Percentiles rank a stretch among this genome's conserved stretches.
Conservation (phyloP, 2,113 vertebrate species). For the Pituophis catenifer region DNA sequence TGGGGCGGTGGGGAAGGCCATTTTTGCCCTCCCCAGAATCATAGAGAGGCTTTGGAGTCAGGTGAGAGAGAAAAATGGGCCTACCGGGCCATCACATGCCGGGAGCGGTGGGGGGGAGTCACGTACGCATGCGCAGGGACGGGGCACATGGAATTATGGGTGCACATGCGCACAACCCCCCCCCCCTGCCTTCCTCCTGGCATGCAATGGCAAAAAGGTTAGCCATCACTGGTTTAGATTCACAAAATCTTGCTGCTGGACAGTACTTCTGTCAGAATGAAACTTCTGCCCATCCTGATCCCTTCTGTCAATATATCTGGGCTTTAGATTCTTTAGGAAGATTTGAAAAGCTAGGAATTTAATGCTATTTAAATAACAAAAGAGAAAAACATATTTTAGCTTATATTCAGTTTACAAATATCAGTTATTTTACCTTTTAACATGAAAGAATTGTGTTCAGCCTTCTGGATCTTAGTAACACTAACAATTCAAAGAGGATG, state of each 20-base stretch:
- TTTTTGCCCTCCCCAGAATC: too few relatives aligned
- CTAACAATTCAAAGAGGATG: not conserved
- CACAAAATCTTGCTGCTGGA: not conserved
- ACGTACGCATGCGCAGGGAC: too few relatives aligned
- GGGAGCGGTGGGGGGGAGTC: too few relatives aligned
- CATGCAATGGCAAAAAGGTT: too few relatives aligned
- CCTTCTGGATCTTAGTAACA: not conserved
- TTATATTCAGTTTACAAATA: not conserved
- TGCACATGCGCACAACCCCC: too few relatives aligned
- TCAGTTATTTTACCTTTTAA: not conserved
- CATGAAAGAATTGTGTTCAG: not conserved
- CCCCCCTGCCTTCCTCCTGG: too few relatives aligned
- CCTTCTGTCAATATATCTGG: not conserved
- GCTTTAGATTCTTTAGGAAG: not conserved
- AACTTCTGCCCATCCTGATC: not conserved
- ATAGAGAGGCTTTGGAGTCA: too few relatives aligned
- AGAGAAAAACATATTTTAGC: not conserved
- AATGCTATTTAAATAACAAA: not conserved
- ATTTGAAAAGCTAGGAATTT: not conserved
- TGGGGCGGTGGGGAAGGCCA: too few relatives aligned
- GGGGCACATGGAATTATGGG: too few relatives aligned
- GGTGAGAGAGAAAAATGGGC: too few relatives aligned
- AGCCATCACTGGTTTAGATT: not conserved
- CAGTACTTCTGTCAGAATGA: not conserved
- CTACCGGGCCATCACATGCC: too few relatives aligned